Percentiles rank a stretch among this genome's conserved stretches.
These are phyloP conservation scores for Aricia agestis DNA, from an alignment of 1,140 invertebrate species.

Conservation along the genomic window DNA sequence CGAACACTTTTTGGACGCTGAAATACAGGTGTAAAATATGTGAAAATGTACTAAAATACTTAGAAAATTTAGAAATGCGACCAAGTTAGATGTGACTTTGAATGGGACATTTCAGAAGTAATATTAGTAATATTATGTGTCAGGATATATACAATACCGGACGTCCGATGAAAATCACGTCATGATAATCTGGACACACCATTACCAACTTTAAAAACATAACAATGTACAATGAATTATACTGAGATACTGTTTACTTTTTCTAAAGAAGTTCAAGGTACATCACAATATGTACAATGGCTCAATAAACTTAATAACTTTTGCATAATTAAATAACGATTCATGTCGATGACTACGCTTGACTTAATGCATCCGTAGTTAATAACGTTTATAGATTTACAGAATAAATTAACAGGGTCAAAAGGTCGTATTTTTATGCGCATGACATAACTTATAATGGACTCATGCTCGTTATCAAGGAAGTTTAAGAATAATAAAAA, in stretches of 20 bases:
- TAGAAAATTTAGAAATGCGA: too few relatives aligned
- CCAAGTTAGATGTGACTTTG: too few relatives aligned
- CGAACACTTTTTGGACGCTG: constrained; percentile 40
- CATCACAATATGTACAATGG: neutral
- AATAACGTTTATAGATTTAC: constrained; percentile 10
- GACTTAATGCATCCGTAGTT: neutral
- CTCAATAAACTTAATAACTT: neutral
- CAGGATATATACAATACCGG: too few relatives aligned
- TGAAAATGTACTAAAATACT: neutral
- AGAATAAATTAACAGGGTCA: constrained; percentile 3
- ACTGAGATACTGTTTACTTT: too few relatives aligned
- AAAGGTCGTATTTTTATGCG: constrained; percentile 1
- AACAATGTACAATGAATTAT: too few relatives aligned
- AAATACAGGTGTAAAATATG: constrained; percentile 17
- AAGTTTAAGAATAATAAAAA: constrained; percentile 3
- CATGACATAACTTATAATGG: constrained; percentile 11
- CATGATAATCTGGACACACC: too few relatives aligned
- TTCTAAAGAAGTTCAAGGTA: neutral
- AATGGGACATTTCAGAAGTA: too few relatives aligned
- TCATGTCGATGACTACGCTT: neutral
- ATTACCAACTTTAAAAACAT: too few relatives aligned
- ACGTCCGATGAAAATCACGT: too few relatives aligned
- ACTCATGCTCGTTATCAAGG: neutral
- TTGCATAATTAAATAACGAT: constrained; percentile 9
- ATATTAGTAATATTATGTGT: too few relatives aligned